Evolutionary conservation across 2,888 invertebrate species (phyloP).

Genomic region (Hyalella azteca): DNA sequence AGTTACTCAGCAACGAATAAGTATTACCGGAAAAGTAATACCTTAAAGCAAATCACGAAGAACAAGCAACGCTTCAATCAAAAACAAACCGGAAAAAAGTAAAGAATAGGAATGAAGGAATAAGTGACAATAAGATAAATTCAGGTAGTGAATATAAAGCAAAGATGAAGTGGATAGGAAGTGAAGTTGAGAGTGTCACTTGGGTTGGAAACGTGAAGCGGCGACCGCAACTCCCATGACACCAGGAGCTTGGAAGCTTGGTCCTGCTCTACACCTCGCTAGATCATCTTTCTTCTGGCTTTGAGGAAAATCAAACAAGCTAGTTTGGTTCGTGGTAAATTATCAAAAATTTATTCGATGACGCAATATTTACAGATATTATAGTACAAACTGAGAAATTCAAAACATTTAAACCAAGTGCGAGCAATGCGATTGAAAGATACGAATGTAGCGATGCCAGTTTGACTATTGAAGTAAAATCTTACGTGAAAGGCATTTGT

Average conservation of each 20-base stretch:
- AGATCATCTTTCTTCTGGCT: background rate
- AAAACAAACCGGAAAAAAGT: constrained; percentile 1
- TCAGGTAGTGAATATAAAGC: background rate
- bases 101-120: background rate
- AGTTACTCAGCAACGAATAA: too few species aligned
- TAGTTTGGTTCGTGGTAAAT: constrained; percentile 46
- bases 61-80: background rate
- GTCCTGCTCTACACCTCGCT: constrained; percentile 20
- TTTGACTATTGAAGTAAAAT: background rate
- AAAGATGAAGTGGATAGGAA: background rate
- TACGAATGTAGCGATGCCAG: constrained; percentile 57
- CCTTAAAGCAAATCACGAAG: background rate
- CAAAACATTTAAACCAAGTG: constrained; percentile 62
- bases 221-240: constrained; percentile 17
- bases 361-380: constrained; percentile 62
- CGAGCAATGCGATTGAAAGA: constrained; percentile 60
- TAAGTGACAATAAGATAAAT: background rate
- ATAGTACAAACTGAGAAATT: constrained; percentile 62
- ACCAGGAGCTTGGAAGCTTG: constrained; percentile 27
- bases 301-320: constrained; percentile 35
- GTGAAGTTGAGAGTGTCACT: background rate
- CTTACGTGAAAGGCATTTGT: constrained; percentile 5
- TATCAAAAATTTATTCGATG: constrained; percentile 63
- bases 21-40: too few species aligned
- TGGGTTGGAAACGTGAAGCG: background rate